Base-by-base conservation (phyloP, 2,888 invertebrate genomes). In the Agonopterix subpropinquella region DNA sequence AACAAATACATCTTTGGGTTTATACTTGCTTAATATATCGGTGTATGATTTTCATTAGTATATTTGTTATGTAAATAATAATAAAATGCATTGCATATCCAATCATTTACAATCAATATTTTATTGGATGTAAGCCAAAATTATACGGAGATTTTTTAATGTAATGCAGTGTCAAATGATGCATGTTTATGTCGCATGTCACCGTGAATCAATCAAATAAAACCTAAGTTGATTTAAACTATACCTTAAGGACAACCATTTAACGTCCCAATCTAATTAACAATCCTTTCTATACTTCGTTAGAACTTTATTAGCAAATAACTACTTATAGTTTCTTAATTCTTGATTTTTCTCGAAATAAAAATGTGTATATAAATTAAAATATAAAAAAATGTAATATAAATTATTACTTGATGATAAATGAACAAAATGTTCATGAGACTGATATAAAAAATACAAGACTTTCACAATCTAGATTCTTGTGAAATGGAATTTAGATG, bases 341-440 rank as follows among this genome's bases (percentile, higher is more conserved):
- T 47, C 45, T 54, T 53, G 50, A 55, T 57, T 52, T 58, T 59
- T 48, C 53, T 57, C 54, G 51, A 58, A 53, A 55, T 58, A 48
- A 59, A 28, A 52, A 55, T 59, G 47, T 61, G 67, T 68, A 71
- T 65, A 65, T 68, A 64, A 58, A 66, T 61, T 61, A 52, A 42
- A 11, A 42, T 11, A 42, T 42, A 42, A 53, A 46, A 67, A 63
- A 50, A 55, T 47, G n/a, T 51, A 48, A 48, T 50, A 44, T 73
- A 74, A 70, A 72, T 70, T 65, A 54, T 64, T 64, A 58, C 56
- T 65, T 67, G 59, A 28, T 28, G 28, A 67, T 64, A 63, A 64
- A 64, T 64, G 70, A 69, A 68, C 65, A 60, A 54, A 13, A 54
- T 61, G 72, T 77, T 73, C 70, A 61, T 56, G 72, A 76, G 80